A percentile compares a stretch with the other conserved stretches of the same genome.
Evolutionary conservation across 2,113 vertebrate genomes (phyloP).

Genomic region (Chionodraco myersi): DNA sequence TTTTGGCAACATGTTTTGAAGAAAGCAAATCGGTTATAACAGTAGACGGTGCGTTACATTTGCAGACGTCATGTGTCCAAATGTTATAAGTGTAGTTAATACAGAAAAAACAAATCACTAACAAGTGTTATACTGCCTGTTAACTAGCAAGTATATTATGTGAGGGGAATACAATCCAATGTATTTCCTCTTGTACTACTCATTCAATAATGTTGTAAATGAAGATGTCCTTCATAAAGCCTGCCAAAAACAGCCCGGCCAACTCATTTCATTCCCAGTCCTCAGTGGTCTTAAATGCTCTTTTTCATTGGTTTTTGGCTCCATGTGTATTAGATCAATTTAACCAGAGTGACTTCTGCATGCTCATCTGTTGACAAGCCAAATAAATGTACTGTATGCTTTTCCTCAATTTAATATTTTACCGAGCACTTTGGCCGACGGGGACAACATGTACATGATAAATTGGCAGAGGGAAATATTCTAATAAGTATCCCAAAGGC

Average conservation of each 20-base stretch:
- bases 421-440: slow-evolving; percentile 24
- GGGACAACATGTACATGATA: slow-evolving; percentile 63
- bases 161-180: not conserved
- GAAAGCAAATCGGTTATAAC: too few species aligned
- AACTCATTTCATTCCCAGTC: not conserved
- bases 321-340: slow-evolving; percentile 9
- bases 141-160: not conserved
- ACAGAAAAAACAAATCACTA: not conserved
- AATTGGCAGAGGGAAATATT: slow-evolving; percentile 61
- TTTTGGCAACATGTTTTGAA: too few species aligned
- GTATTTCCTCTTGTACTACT: not conserved
- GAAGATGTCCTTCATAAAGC: not conserved
- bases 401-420: slow-evolving; percentile 42
- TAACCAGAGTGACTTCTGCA: slow-evolving; percentile 14
- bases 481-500: slow-evolving; percentile 69
- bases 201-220: slow-evolving; percentile 1
- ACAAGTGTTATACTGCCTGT: not conserved
- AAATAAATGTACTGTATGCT: slow-evolving; percentile 6
- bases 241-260: not conserved
- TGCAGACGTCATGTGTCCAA: not conserved
- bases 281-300: not conserved
- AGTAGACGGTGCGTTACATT: too few species aligned
- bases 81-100: not conserved
- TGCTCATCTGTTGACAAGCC: slow-evolving; percentile 35
- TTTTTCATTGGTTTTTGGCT: not conserved